Evolutionary conservation across 2,888 invertebrate species (phyloP).

Genomic region (Deilephila porcellus): DNA sequence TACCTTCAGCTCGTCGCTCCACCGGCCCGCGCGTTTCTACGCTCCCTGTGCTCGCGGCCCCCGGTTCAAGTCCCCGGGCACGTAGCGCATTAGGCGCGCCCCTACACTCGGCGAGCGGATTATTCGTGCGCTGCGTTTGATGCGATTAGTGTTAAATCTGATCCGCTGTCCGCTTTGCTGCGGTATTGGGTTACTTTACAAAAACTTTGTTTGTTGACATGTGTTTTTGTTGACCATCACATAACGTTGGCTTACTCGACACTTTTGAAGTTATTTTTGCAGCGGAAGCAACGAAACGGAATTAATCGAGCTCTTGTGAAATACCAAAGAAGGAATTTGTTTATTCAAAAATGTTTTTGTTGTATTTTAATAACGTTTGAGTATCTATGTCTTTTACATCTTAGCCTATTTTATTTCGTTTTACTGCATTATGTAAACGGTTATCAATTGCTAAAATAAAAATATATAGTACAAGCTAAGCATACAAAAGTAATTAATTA

Average conservation of each 20-base stretch:
- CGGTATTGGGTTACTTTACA: slow-evolving; percentile 45
- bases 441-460: too few relatives aligned
- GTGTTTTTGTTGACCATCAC: slow-evolving; percentile 35
- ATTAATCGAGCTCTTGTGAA: slow-evolving; percentile 1
- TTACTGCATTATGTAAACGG: too few relatives aligned
- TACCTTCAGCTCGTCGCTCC: slow-evolving; percentile 10
- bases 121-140: slow-evolving; percentile 46
- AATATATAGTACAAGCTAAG: too few relatives aligned
- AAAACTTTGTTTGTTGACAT: slow-evolving; percentile 46
- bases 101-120: slow-evolving; percentile 21
- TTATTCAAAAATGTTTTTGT: background rate
- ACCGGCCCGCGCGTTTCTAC: slow-evolving; percentile 11
- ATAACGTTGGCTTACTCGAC: slow-evolving; percentile 2
- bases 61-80: slow-evolving; percentile 32
- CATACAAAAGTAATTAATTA: too few relatives aligned
- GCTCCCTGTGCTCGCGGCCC: background rate
- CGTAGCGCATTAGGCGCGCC: slow-evolving; percentile 40
- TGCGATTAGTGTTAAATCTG: slow-evolving; percentile 47
- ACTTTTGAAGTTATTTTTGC: slow-evolving; percentile 14
- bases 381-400: too few relatives aligned
- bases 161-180: slow-evolving; percentile 36
- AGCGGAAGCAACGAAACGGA: slow-evolving; percentile 9
- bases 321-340: background rate
- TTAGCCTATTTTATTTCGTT: too few relatives aligned
- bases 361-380: too few relatives aligned